Evolutionary conservation across 2,113 vertebrate genomes (phyloP).

Genomic region (Pseudonaja textilis): DNA sequence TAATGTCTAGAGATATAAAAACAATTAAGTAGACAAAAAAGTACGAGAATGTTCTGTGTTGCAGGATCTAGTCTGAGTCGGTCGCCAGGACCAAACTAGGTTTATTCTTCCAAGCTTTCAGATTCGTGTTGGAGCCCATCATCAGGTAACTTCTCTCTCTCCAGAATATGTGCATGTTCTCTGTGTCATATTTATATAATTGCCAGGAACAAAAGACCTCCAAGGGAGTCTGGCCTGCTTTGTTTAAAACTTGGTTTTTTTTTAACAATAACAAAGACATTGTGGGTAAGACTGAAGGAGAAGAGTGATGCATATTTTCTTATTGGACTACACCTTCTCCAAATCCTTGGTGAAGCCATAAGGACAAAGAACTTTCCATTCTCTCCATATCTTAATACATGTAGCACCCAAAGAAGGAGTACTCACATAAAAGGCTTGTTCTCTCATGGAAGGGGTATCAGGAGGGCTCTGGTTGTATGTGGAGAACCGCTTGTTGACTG

Average conservation of each 20-base stretch:
- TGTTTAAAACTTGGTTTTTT: background rate
- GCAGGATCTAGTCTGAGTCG: no score
- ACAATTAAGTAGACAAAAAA: background rate
- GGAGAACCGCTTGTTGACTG: slow-evolving; percentile 90
- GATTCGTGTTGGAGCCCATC: no score
- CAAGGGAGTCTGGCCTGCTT: background rate
- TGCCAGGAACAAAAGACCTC: background rate
- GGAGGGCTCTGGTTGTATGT: slow-evolving; percentile 93
- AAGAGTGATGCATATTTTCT: background rate
- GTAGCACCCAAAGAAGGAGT: background rate
- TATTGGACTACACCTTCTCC: background rate
- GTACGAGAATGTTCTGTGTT: no score
- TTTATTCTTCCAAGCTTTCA: no score
- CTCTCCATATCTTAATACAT: no score
- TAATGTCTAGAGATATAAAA: background rate
- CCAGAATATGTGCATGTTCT: no score
- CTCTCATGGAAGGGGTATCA: slow-evolving; percentile 88
- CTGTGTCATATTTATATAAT: background rate
- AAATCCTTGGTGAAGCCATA: background rate
- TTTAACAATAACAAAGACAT: background rate
- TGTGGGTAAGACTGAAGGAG: background rate
- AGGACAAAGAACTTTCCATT: background rate
- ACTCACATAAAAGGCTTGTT: slow-evolving; percentile 98
- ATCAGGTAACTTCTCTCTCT: no score
- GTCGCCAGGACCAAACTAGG: no score